These are phyloP conservation scores for Sciurus carolinensis DNA, from an alignment of 2,797 vertebrate genomes.

Conservation along the genomic window DNA sequence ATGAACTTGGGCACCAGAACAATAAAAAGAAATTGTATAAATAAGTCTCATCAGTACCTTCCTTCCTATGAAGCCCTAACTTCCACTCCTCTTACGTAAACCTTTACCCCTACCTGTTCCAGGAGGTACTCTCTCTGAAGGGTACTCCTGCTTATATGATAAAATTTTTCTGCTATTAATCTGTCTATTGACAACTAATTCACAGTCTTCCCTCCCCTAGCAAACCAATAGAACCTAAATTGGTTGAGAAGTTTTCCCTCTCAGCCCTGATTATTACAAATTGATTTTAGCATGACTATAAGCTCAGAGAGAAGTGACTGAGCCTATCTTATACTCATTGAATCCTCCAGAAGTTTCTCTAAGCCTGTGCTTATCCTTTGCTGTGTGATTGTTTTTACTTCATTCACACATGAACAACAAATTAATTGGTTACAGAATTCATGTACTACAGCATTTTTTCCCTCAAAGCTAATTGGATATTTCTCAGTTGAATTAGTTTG, in stretches of 20 bases:
- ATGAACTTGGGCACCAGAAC: neutral
- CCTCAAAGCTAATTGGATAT: neutral
- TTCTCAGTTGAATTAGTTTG: slow-evolving; percentile 35
- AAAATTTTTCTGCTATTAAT: neutral
- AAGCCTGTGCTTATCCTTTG: neutral
- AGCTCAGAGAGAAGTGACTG: neutral
- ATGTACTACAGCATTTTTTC: neutral
- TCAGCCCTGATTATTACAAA: slow-evolving; percentile 14
- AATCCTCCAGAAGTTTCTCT: slow-evolving; percentile 11
- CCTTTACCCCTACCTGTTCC: neutral
- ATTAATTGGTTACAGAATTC: slow-evolving; percentile 49
- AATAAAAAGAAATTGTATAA: neutral
- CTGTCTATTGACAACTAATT: slow-evolving; percentile 42
- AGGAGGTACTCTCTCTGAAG: neutral
- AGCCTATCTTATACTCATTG: neutral
- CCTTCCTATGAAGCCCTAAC: neutral
- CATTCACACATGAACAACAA: slow-evolving; percentile 5
- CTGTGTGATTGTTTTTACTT: neutral
- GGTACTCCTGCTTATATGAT: neutral
- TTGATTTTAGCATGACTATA: slow-evolving; percentile 28
- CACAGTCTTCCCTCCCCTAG: neutral
- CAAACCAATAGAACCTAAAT: neutral
- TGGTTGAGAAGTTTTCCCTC: slow-evolving; percentile 10
- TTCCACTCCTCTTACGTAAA: neutral
- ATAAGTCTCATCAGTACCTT: neutral